Evolutionary conservation across 2,113 vertebrate genomes (phyloP).

Genomic region (Syngnathoides biaculeatus): DNA sequence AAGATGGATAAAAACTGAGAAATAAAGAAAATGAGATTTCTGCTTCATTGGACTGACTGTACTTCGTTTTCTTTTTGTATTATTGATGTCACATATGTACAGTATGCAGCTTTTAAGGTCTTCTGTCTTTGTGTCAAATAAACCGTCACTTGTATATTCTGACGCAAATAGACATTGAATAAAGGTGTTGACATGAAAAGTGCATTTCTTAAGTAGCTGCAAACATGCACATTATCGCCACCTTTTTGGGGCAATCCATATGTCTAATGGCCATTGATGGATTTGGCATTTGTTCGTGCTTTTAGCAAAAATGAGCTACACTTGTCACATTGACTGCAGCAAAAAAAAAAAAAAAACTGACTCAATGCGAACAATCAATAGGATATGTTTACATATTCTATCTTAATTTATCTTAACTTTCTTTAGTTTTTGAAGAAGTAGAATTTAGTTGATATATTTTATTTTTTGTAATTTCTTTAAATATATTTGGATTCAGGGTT

Average conservation of each 20-base stretch:
- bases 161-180: slow-evolving; percentile 20
- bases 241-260: background rate
- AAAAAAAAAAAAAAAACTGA: background rate
- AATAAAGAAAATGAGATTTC: no score
- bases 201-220: background rate
- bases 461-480: background rate
- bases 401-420: background rate
- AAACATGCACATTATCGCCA: background rate
- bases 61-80: background rate
- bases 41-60: background rate
- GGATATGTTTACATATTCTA: background rate
- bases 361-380: background rate
- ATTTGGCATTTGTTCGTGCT: background rate
- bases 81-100: slow-evolving; percentile 44
- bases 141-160: slow-evolving; percentile 86
- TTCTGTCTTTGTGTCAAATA: slow-evolving; percentile 70
- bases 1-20: no score
- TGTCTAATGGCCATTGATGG: background rate
- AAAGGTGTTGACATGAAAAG: background rate
- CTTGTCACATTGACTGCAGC: background rate
- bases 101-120: slow-evolving; percentile 47
- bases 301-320: background rate
- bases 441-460: background rate
- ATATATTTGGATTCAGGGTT: background rate
- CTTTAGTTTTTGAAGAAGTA: background rate